Conservation (phyloP, 2,888 invertebrate genomes). For the Diloba caeruleocephala region DNA sequence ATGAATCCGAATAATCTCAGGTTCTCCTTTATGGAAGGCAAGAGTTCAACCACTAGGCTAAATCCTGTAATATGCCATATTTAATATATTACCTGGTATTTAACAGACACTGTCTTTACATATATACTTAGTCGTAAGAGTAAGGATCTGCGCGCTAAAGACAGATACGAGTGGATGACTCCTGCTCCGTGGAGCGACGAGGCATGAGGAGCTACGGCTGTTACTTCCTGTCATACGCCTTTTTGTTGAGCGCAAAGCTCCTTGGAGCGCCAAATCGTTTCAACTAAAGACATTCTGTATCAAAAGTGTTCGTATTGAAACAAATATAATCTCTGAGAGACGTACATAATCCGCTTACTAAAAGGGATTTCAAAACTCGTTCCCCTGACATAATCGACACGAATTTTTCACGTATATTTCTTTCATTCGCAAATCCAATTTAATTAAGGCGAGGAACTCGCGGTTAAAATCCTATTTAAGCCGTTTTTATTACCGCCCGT, state of each 20-base stretch:
- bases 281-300: constrained; percentile 54
- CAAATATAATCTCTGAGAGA: constrained; percentile 70
- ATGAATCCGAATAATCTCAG: no score
- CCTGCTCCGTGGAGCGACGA: constrained; percentile 44
- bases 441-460: constrained; percentile 89
- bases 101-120: neutral
- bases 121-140: neutral
- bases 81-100: constrained; percentile 6
- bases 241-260: constrained; percentile 54
- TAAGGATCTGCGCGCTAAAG: constrained; percentile 14
- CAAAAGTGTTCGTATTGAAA: constrained; percentile 54
- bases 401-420: constrained; percentile 88
- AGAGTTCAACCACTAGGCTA: no score
- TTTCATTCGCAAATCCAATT: constrained; percentile 88
- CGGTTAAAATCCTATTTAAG: constrained; percentile 89
- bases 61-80: constrained; percentile 30
- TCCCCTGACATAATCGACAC: constrained; percentile 85
- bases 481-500: constrained; percentile 89
- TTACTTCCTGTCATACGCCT: constrained; percentile 74
- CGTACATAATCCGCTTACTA: constrained; percentile 77
- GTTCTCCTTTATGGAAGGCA: no score
- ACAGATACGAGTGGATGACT: constrained; percentile 13
- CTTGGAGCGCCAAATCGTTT: constrained; percentile 45
- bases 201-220: constrained; percentile 66
- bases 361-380: constrained; percentile 81